phyloP scores from a whole-genome alignment of 92 coral and sea anemone genomes.

The Epizoanthus rinbou region DNA sequence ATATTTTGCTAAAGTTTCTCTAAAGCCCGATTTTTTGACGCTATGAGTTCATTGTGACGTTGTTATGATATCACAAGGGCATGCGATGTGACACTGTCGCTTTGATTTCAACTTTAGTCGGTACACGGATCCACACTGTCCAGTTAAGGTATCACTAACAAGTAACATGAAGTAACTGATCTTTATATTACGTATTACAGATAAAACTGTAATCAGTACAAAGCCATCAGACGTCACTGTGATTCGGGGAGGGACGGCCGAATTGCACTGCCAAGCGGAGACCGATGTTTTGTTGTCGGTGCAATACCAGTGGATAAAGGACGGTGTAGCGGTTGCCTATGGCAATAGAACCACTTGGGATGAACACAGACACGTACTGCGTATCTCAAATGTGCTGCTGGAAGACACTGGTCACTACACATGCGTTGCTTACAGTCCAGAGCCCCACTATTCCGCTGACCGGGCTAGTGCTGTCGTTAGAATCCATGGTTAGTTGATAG shows the following conservation, averaged over 20 bases:
- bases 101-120: no score
- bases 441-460: slow-evolving; percentile 14
- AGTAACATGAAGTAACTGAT: neutral
- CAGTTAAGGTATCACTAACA: no score
- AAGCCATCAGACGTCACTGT: slow-evolving; percentile 1
- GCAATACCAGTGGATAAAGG: neutral
- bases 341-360: slow-evolving; percentile 3
- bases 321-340: neutral
- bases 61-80: no score
- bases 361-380: neutral
- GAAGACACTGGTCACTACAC: slow-evolving; percentile 11
- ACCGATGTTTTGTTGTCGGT: slow-evolving; percentile 4
- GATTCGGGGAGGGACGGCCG: slow-evolving; percentile 1
- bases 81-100: no score
- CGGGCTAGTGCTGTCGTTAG: slow-evolving; percentile 4
- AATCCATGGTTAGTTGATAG: slow-evolving; percentile 5
- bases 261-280: slow-evolving; percentile 12
- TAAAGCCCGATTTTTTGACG: no score
- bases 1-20: no score
- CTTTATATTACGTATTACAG: neutral
- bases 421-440: slow-evolving; percentile 7
- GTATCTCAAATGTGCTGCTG: neutral
- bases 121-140: no score
- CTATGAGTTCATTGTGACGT: no score
- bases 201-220: neutral